Conservation (phyloP, 2,797 vertebrate genomes). For the Melanotaenia boesemani region DNA sequence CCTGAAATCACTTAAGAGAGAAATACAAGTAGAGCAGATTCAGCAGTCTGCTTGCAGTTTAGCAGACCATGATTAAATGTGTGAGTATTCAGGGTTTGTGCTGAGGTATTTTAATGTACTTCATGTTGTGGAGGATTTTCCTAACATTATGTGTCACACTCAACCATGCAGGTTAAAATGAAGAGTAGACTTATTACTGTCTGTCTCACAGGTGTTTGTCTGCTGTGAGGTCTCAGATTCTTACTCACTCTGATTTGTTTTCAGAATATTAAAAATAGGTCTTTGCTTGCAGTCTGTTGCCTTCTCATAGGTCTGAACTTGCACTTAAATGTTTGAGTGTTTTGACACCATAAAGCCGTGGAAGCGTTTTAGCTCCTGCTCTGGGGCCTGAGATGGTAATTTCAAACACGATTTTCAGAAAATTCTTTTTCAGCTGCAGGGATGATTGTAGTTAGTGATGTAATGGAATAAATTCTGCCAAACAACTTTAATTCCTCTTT, state of each 20-base stretch:
- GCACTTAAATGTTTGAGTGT: conserved; percentile 44
- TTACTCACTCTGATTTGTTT: conserved; percentile 57
- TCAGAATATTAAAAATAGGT: conserved; percentile 44
- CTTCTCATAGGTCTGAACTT: conserved; percentile 56
- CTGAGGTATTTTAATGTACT: conserved; percentile 29
- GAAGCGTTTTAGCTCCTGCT: conserved; percentile 47
- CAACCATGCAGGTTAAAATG: conserved; percentile 23
- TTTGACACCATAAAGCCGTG: conserved; percentile 45
- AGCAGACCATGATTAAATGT: conserved; percentile 28
- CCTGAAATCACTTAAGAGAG: conserved; percentile 35
- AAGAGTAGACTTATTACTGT: conserved; percentile 30
- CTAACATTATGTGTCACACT: conserved; percentile 21
- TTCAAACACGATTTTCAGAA: conserved; percentile 45
- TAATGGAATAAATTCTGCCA: conserved; percentile 44
- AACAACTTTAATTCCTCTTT: conserved; percentile 45
- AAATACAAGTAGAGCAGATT: conserved; percentile 19
- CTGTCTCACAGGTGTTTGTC: conserved; percentile 35
- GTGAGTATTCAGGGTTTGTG: not conserved
- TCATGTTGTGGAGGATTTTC: conserved; percentile 23
- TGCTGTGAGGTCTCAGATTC: conserved; percentile 14
- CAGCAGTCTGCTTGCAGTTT: conserved; percentile 5
- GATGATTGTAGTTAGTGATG: conserved; percentile 35
- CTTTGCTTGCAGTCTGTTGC: conserved; percentile 35
- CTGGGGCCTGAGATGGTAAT: conserved; percentile 53
- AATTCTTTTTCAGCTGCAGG: conserved; percentile 31